Evolutionary conservation across 2,797 vertebrate genomes (phyloP), one percentile per base, ranked within the genome.

Genomic region (Spondyliosoma cantharus): DNA sequence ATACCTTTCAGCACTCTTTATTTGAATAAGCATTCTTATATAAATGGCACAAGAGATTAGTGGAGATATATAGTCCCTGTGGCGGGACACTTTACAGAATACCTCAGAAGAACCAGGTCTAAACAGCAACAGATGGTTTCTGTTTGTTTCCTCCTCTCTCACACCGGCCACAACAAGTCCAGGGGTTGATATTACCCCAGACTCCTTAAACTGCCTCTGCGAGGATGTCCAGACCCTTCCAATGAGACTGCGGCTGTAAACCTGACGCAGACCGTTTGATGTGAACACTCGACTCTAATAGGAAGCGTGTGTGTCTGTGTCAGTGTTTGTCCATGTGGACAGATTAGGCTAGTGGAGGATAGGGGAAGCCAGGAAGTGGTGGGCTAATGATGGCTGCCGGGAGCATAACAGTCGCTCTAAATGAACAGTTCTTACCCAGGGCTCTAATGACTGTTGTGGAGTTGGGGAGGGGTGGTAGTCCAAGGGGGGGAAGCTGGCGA

Each of bases 311-410:
- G 91, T 78, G 86, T 84, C 58, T 88, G 71, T 84, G 74, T 90
- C 78, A 65, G 81, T 86, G 73, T 90, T 86, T 83, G 89, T 88
- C 88, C 80, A 66, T 83, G 76, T 89, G 77, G 81, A 84, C 59
- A 78, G 78, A 78, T 86, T 84, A 82, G 73, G 78, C 80, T 50
- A 61, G 71, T 67, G 56, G 81, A 84, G 82, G 83, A 56, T 68
- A 58, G 57, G n/a, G 71, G 82, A 81, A 74, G 87, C 74, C 90
- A 91, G 93, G 91, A 93, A 92, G 90, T 90, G 85, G 93, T 88
- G 85, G 85, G 88, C 85, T 93, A 92, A 93, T 91, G 90, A 93
- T 88, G 87, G 74, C 89, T 37, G 84, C 86, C 1, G 42, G 78
- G 79, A 80, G 66, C 79, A 81, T 74, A 69, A 68, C 59, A 82